Evolutionary conservation across 1,140 invertebrate genomes (phyloP), one percentile per base, ranked within the genome.

Genomic region (Eufriesea mexicana): DNA sequence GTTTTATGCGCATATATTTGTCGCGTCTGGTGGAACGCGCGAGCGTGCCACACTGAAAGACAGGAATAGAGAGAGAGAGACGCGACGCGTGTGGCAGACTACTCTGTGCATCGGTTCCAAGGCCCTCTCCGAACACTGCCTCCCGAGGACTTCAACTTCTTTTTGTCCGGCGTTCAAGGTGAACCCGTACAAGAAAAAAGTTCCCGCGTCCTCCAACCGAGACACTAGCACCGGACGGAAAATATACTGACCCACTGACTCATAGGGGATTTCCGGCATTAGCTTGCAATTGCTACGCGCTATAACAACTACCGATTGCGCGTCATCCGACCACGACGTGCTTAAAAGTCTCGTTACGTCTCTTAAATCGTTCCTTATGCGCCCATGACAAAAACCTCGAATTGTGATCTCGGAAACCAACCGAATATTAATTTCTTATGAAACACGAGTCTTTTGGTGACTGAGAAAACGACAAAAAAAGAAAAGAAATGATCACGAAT

Each of bases 71-170:
- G 62, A 68, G 51, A 78, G 20, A n/a, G 35, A 49, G 72, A 70
- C 35, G 55, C 18, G 70, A 54, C 72, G 70, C 28, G 77, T 49
- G 28, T 42, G 54, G 35, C 55, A 20, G 72, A 45, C 7, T 35
- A 35, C 35, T 59, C 51, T 47, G 73, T 77, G 80, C 80, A 77
- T 83, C 74, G 55, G 47, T 68, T 83, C 73, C 85, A 86, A 87
- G 79, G 85, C 54, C 79, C 75, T 35, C 54, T 51, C 35, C 79
- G 79, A 85, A 66, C 59, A 42, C 45, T 73, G 84, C 45, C 78
- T 45, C 57, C 47, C 64, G 72, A 85, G 54, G 42, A 86, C 77
- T 67, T 86, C 79, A 59, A 83, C 51, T 86, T 85, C 80, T 83
- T 83, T 83, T 78, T 83, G 74, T 76, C 57, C 28, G 59, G 42